Conservation (phyloP, 2,888 invertebrate genomes). For the Zygogramma bicolorata region DNA sequence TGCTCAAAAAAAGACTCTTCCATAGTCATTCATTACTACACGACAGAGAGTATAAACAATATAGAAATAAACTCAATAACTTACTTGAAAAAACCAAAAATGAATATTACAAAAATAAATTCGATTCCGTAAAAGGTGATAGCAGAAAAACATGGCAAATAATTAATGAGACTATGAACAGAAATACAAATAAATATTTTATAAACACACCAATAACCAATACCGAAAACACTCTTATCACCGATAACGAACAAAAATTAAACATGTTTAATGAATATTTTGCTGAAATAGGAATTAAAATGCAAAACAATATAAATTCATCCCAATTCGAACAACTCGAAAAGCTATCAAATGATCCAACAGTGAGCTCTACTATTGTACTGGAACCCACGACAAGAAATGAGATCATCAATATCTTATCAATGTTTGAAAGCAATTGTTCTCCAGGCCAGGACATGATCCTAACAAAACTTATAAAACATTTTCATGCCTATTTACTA, state of each 20-base stretch:
- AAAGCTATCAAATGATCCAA: not conserved
- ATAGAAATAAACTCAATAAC: no score
- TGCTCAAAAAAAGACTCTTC: no score
- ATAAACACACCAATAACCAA: not conserved
- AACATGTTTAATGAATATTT: not conserved
- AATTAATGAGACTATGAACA: no score
- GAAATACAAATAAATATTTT: not conserved
- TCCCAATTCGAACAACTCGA: not conserved
- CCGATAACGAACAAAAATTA: not conserved
- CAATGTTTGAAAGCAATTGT: not conserved
- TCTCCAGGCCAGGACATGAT: not conserved
- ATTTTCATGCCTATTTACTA: no score
- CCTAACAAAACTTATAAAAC: no score
- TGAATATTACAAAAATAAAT: no score
- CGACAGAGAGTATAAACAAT: not conserved
- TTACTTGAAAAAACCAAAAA: no score
- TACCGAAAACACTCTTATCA: not conserved
- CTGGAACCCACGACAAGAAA: not conserved
- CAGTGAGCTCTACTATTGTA: no score
- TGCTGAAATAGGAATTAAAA: not conserved
- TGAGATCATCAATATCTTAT: not conserved
- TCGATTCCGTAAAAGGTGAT: no score
- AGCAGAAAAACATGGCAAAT: no score
- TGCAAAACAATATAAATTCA: not conserved
- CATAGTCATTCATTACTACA: not conserved